Evolutionary conservation across 2,113 vertebrate genomes (phyloP), one percentile per base, ranked within the genome.

Genomic region (Pholis gunnellus): DNA sequence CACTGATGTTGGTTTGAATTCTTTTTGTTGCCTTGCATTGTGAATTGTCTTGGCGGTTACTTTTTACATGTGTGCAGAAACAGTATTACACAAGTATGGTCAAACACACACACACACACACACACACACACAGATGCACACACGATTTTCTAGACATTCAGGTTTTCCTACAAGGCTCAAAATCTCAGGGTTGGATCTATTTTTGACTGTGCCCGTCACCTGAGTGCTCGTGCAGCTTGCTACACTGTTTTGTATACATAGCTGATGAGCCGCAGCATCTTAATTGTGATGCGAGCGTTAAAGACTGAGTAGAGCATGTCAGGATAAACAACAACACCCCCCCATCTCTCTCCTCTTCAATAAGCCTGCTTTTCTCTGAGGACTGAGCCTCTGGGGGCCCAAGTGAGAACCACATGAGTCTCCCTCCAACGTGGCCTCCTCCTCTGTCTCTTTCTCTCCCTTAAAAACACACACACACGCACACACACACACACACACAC

Each of bases 301-400:
- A 92, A 93, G 91, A 94, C 89, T 91, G 93, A 92, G 92, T 83
- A 86, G 91, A 92, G 93, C 94, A 91, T 93, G 91, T 94, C 92
- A 94, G 94, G 90, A 92, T 88, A 93, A 94, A 93, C 92, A 94
- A 91, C 91, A 87, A 72, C 87, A 83, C 78, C 52, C 18, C 46
- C 64, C 79, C 70, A 76, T 85, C 70, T 84, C 81, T 90, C 91
- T 94, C 78, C 93, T 92, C 92, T 89, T 88, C 90, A 92, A 90
- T 90, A 91, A 90, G 87, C 91, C 86, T 87, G 86, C 89, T 90
- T 92, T 78, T 84, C 92, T 94, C 92, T 72, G 75, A 93, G 93
- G 91, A 94, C 88, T 78, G 57, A 86, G 86, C 91, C 93, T 93
- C 94, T 91, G 66, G 94, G 94, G 93, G 92, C 88, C 91, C 52